Evolutionary conservation across 2,113 vertebrate genomes (phyloP), one percentile per base, ranked within the genome.

Genomic region (Pteruthius melanotis): DNA sequence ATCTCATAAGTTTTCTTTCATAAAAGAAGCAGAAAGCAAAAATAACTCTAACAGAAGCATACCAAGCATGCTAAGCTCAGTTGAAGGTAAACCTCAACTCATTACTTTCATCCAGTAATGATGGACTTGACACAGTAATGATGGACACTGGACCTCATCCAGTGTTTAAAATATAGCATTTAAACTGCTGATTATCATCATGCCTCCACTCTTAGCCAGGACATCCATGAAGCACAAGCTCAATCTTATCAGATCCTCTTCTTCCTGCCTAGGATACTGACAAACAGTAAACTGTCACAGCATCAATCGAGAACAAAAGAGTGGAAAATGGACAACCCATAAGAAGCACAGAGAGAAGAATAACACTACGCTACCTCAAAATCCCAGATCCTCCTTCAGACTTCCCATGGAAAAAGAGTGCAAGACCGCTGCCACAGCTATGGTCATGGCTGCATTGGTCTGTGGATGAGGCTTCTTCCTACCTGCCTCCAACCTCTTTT

Each of bases 291-390:
- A 13, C 17, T 6, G 2, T 45, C 49, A 28, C 3, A 37, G n/a
- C 20, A 68, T 37, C 59, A n/a, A 15, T 17, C 35, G 83, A 59
- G 26, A 59, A 31, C 11, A 53, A 74, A 27, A 69, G 35, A 24
- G 30, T 57, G 20, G 16, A 61, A 85, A 84, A 69, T 4, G 2
- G 45, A 30, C 37, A 78, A 33, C 10, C 57, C 11, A 0, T 10
- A 42, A 72, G 77, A 64, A 74, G 37, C n/a, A 35, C 1, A 6
- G 16, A 31, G 27, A 72, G 15, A 59, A 76, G 4, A 93, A 11
- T 31, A 87, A 83, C 13, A 24, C 15, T 40, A 4, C 0, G 0
- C 18, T 39, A 28, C 40, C 24, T 87, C 47, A 31, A 54, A 13
- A 71, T 77, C 16, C 20, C 49, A 64, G 61, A 39, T 59, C 22